Conservation (phyloP, 2,113 vertebrate genomes). For the Corapipo altera region DNA sequence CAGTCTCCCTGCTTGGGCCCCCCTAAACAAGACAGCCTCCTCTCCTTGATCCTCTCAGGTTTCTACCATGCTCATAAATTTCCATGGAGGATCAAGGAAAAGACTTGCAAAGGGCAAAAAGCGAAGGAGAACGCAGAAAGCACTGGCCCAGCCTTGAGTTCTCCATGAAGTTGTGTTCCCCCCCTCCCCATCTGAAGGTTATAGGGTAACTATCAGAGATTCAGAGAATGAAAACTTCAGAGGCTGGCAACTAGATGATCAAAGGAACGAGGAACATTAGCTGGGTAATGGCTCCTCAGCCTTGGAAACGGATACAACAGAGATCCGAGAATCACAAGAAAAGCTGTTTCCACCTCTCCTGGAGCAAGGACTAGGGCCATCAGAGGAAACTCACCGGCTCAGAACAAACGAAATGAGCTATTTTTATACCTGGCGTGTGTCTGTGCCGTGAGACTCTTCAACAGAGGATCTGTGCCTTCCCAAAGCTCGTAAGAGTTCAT, state of each 20-base stretch:
- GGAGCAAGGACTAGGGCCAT: not conserved
- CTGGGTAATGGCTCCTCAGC: not conserved
- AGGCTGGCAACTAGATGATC: not conserved
- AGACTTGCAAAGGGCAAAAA: not conserved
- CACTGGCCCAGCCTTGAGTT: not conserved
- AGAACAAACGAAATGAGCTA: not conserved
- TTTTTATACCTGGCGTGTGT: not conserved
- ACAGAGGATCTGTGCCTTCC: not conserved
- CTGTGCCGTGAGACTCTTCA: not conserved
- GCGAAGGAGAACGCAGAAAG: not conserved
- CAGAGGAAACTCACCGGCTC: not conserved
- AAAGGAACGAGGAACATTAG: not conserved
- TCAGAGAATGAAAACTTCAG: not conserved
- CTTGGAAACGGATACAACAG: not conserved
- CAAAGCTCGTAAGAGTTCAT: not conserved
- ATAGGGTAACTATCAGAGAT: not conserved
- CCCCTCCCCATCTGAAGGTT: not conserved
- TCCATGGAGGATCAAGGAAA: not conserved
- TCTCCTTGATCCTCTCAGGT: not conserved
- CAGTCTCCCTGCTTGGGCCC: not conserved
- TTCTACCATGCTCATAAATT: not conserved
- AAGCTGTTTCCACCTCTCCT: not conserved
- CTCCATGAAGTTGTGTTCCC: not conserved
- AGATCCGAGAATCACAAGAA: not conserved
- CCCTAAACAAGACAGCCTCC: not conserved